A percentile compares a stretch with the other conserved stretches of the same genome.
phyloP scores from a whole-genome alignment of 2,888 invertebrate species.

The Deilephila elpenor region DNA sequence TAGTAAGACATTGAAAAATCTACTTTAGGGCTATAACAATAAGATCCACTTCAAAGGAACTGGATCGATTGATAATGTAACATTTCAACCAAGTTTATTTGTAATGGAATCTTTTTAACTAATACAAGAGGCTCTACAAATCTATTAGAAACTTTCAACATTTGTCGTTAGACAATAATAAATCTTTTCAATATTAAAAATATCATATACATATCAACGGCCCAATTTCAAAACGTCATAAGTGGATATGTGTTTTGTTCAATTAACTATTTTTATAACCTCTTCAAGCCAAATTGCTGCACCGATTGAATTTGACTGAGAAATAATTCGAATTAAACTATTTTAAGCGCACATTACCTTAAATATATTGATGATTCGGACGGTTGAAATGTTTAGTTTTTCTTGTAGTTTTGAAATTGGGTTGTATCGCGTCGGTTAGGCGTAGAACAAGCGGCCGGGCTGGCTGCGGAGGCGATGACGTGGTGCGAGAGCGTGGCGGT shows the following conservation, averaged over 20 bases:
- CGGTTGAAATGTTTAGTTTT: no score
- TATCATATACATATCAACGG: neutral
- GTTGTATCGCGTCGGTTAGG: neutral
- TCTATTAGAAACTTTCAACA: constrained; percentile 15
- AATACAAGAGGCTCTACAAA: neutral
- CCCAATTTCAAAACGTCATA: constrained; percentile 15
- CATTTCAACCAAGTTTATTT: neutral
- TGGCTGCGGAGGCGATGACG: neutral
- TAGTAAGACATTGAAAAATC: neutral
- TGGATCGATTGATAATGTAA: neutral
- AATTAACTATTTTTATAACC: neutral
- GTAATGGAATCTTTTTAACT: constrained; percentile 2
- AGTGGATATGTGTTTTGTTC: neutral
- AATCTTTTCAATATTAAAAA: constrained; percentile 7
- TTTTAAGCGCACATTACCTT: neutral
- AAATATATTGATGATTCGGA: no score
- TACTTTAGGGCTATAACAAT: neutral
- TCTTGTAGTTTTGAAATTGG: neutral
- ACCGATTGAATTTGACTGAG: neutral
- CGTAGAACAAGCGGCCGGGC: no score
- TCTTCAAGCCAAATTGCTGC: neutral
- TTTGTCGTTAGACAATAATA: neutral
- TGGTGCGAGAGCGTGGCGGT: neutral
- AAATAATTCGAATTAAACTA: neutral
- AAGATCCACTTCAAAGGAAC: neutral